Conservation (phyloP, 2,797 vertebrate genomes). For the Helarctos malayanus region DNA sequence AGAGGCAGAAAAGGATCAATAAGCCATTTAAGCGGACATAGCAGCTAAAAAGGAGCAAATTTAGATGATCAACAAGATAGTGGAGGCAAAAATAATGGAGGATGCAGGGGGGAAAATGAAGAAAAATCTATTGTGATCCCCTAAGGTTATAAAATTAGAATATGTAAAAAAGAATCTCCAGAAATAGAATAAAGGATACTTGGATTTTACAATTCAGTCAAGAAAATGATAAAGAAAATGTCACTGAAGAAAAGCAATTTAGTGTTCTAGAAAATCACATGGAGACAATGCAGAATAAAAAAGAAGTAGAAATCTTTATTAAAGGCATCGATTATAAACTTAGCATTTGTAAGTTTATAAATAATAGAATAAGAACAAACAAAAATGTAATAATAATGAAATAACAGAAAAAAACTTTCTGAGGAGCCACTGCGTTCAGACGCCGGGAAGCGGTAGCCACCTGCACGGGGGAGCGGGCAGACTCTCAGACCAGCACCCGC, state of each 20-base stretch:
- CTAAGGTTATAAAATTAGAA: background rate
- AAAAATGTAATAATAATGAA: background rate
- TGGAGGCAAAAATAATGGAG: slow-evolving; percentile 2
- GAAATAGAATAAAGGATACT: background rate
- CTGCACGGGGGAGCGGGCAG: too few relatives aligned
- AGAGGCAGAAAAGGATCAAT: background rate
- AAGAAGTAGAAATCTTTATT: background rate
- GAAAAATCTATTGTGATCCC: background rate
- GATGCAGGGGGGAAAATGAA: background rate
- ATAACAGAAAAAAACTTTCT: background rate
- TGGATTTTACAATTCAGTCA: slow-evolving; percentile 41
- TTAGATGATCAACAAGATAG: background rate
- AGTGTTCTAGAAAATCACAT: slow-evolving; percentile 8
- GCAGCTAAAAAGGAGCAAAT: background rate
- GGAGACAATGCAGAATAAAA: background rate
- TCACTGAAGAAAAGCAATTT: background rate
- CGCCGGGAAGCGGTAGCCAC: too few relatives aligned
- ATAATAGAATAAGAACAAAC: background rate
- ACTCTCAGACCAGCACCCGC: too few relatives aligned
- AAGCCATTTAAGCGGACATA: background rate
- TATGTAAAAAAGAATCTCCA: slow-evolving; percentile 8
- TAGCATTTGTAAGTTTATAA: slow-evolving; percentile 6
- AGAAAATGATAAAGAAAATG: slow-evolving; percentile 25
- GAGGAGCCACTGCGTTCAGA: too few relatives aligned
- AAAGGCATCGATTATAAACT: background rate